Conservation (phyloP, 2,113 vertebrate genomes). For the Tragelaphus scriptus region DNA sequence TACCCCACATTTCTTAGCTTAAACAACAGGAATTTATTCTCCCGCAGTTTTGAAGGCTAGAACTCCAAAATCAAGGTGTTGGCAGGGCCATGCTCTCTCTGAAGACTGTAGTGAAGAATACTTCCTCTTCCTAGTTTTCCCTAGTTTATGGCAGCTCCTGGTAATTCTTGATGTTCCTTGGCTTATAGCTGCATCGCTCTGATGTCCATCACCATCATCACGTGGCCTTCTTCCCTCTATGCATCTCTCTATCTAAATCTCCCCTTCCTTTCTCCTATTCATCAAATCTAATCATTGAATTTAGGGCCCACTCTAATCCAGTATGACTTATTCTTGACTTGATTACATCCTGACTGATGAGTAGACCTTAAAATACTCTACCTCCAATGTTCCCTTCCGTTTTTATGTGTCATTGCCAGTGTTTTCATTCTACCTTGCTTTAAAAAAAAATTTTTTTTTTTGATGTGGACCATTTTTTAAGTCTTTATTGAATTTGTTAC, state of each 20-base stretch:
- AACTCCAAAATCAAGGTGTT: background rate
- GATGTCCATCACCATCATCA: background rate
- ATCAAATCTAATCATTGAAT: background rate
- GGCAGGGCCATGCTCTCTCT: background rate
- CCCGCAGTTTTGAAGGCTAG: background rate
- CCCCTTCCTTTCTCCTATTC: background rate
- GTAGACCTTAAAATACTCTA: conserved; percentile 1
- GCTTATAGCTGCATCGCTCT: background rate
- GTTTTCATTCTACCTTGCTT: background rate
- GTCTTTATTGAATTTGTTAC: background rate
- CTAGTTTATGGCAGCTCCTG: background rate
- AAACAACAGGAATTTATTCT: background rate
- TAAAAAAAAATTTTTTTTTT: background rate
- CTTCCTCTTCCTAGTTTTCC: background rate
- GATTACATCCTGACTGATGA: background rate
- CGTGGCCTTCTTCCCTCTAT: background rate
- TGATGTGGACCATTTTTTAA: background rate
- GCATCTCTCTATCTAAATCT: background rate
- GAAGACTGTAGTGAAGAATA: background rate
- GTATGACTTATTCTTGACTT: background rate
- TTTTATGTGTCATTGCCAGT: background rate
- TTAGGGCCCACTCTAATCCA: background rate
- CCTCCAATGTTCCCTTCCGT: background rate
- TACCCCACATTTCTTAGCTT: background rate
- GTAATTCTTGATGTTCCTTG: background rate